Evolutionary conservation across 2,888 invertebrate genomes (phyloP).

Genomic region (Cheiracanthium punctorium): DNA sequence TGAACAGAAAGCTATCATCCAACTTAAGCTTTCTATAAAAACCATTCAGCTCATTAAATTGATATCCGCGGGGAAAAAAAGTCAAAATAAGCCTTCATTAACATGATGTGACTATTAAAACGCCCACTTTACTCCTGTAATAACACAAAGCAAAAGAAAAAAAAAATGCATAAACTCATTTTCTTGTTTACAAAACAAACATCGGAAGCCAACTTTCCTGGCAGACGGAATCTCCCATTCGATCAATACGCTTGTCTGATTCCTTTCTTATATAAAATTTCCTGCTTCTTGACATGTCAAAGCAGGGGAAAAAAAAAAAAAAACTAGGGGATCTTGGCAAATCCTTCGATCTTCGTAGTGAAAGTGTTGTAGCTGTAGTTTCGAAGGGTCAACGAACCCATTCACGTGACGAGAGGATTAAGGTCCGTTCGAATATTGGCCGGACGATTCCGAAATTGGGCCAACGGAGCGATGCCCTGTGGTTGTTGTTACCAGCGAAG

Average conservation of each 20-base stretch:
- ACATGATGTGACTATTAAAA: background rate
- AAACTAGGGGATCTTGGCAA: background rate
- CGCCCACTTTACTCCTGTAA: background rate
- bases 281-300: conserved; percentile 21
- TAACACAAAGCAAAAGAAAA: background rate
- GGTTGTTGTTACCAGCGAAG: conserved; percentile 37
- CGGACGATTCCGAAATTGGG: conserved; percentile 54
- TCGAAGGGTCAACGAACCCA: conserved; percentile 37
- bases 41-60: too few species aligned
- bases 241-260: background rate
- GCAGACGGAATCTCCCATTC: conserved; percentile 2
- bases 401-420: conserved; percentile 65
- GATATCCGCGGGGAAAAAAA: background rate
- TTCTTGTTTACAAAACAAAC: background rate
- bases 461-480: conserved; percentile 55
- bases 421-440: conserved; percentile 38
- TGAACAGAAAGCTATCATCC: too few species aligned
- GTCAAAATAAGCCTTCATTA: background rate
- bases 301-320: conserved; percentile 26
- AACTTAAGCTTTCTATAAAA: too few species aligned
- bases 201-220: background rate
- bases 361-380: conserved; percentile 30
- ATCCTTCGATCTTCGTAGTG: conserved; percentile 27
- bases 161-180: background rate
- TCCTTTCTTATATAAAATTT: conserved; percentile 4